Conservation (phyloP, 2,888 invertebrate species). For the Crossocerus cetratus region DNA sequence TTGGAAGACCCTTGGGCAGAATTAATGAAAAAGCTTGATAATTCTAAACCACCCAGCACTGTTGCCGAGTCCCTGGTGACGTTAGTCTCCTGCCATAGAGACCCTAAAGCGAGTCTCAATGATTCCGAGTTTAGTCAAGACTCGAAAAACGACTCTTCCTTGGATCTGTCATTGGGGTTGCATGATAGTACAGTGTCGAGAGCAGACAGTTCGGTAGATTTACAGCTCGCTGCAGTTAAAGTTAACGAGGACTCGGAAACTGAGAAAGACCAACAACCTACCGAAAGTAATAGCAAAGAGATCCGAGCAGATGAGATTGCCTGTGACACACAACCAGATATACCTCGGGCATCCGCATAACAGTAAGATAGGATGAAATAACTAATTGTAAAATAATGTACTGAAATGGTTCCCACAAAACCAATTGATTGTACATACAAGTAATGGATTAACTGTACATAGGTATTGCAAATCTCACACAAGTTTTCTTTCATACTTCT, state of each 20-base stretch:
- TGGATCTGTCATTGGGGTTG: slow-evolving; percentile 37
- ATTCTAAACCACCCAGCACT: slow-evolving; percentile 7
- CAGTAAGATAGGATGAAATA: slow-evolving; percentile 29
- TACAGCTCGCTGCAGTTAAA: slow-evolving; percentile 37
- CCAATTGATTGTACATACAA: slow-evolving; percentile 32
- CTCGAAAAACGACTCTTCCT: slow-evolving; percentile 32
- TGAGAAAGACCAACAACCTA: slow-evolving; percentile 14
- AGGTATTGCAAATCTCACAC: slow-evolving; percentile 29
- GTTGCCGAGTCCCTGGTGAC: slow-evolving; percentile 8
- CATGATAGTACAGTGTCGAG: slow-evolving; percentile 35
- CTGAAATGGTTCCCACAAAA: slow-evolving; percentile 5
- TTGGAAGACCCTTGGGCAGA: slow-evolving; percentile 71
- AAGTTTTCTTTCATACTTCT: slow-evolving; percentile 28
- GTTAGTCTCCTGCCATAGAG: slow-evolving; percentile 5
- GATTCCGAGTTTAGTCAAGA: slow-evolving; percentile 34
- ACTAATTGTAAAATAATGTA: slow-evolving; percentile 3
- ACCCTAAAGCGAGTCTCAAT: neutral
- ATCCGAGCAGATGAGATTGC: slow-evolving; percentile 2
- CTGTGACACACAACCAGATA: neutral
- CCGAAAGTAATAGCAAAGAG: slow-evolving; percentile 4
- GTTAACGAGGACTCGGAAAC: slow-evolving; percentile 38
- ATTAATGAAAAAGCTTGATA: slow-evolving; percentile 49
- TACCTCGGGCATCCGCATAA: slow-evolving; percentile 33
- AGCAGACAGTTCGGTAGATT: slow-evolving; percentile 43
- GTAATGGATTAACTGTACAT: slow-evolving; percentile 31